Percentiles rank a stretch among this genome's conserved stretches.
Evolutionary conservation across 2,888 invertebrate genomes (phyloP).

Genomic region (Patella caerulea): DNA sequence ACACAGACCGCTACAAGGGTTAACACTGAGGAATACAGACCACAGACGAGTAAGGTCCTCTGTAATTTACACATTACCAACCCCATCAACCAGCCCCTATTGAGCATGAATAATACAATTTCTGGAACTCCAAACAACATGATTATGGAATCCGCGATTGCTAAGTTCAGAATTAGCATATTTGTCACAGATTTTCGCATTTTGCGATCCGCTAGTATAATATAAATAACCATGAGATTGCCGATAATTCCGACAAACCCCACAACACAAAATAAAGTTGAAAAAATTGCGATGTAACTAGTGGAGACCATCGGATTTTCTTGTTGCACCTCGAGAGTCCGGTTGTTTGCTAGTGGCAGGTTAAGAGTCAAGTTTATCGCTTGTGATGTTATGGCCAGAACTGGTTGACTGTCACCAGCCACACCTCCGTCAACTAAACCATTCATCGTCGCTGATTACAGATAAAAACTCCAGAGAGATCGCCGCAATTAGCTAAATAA

Average conservation of each 20-base stretch:
- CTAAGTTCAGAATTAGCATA: conserved; percentile 69
- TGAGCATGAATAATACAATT: conserved; percentile 66
- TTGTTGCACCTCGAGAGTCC: too few relatives aligned
- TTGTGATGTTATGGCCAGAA: too few relatives aligned
- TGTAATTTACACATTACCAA: conserved; percentile 68
- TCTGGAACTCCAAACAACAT: conserved; percentile 70
- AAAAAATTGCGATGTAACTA: conserved; percentile 65
- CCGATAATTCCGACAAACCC: conserved; percentile 69
- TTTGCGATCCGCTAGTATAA: conserved; percentile 65
- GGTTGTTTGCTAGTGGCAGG: too few relatives aligned
- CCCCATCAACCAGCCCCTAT: conserved; percentile 68
- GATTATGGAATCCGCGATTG: conserved; percentile 67
- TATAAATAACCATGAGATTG: conserved; percentile 68
- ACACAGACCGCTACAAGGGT: conserved; percentile 73
- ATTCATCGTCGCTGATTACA: too few relatives aligned
- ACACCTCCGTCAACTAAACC: too few relatives aligned
- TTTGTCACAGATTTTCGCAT: conserved; percentile 69
- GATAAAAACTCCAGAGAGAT: too few relatives aligned
- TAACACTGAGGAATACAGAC: conserved; percentile 73
- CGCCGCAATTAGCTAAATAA: too few relatives aligned
- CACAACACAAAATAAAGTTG: conserved; percentile 63
- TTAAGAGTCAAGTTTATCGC: too few relatives aligned
- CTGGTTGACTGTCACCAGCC: too few relatives aligned
- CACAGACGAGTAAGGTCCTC: conserved; percentile 70
- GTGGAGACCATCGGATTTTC: conserved; percentile 64